A percentile compares a stretch with the other conserved stretches of the same genome.
phyloP scores from a whole-genome alignment of 2,888 invertebrate species.

The Phortica okadai region DNA sequence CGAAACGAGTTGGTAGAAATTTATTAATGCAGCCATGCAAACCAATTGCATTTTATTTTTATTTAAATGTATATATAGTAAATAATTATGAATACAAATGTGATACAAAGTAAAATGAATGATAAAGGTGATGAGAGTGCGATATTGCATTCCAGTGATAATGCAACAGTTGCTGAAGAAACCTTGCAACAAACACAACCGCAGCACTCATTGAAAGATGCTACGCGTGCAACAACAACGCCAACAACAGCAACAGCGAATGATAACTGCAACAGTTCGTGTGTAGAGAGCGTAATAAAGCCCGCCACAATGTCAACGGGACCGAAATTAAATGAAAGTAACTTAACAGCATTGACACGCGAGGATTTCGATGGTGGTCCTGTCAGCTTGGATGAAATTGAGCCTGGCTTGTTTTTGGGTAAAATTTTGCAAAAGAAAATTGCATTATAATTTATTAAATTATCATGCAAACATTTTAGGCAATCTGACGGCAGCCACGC shows the following conservation, averaged over 20 bases:
- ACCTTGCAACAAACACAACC: neutral
- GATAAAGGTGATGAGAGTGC: too few species aligned
- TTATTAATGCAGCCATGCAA: too few species aligned
- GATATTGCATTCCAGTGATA: too few species aligned
- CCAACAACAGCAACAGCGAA: neutral
- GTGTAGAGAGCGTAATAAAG: too few species aligned
- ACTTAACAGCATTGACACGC: slow-evolving; percentile 54
- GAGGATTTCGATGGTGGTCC: slow-evolving; percentile 77
- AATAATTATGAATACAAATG: too few species aligned
- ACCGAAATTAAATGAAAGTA: neutral
- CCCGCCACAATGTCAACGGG: neutral
- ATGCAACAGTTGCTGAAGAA: neutral
- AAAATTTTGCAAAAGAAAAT: slow-evolving; percentile 26
- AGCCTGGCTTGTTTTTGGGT: slow-evolving; percentile 74
- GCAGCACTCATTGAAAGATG: neutral
- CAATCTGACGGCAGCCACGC: slow-evolving; percentile 87
- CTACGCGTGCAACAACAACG: neutral
- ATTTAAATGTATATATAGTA: too few species aligned
- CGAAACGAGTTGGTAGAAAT: too few species aligned
- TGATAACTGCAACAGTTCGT: neutral
- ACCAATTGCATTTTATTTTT: too few species aligned
- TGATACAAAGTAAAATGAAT: too few species aligned
- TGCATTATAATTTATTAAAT: neutral
- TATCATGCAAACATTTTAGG: slow-evolving; percentile 77
- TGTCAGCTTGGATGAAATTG: slow-evolving; percentile 75